Evolutionary conservation across 2,113 vertebrate genomes (phyloP).

Genomic region (Salvelinus alpinus): DNA sequence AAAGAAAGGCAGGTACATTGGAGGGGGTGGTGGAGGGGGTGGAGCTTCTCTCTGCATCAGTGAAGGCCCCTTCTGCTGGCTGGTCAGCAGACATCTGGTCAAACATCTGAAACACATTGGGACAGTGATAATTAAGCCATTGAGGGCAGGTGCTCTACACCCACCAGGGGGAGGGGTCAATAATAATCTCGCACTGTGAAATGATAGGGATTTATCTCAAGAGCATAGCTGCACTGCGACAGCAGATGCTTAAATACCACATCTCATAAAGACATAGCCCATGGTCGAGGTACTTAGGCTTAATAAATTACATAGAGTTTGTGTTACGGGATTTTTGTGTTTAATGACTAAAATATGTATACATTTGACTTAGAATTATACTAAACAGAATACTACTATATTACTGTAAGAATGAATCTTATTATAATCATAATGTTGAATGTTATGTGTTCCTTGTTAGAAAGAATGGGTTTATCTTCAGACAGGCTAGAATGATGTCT

Average conservation of each 20-base stretch:
- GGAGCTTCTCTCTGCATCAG: conserved; percentile 83
- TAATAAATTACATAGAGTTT: too few relatives aligned
- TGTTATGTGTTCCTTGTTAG: too few relatives aligned
- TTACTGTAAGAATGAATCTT: too few relatives aligned
- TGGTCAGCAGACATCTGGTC: conserved; percentile 87
- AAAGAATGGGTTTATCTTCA: too few relatives aligned
- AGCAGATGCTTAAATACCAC: background rate
- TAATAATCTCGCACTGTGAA: background rate
- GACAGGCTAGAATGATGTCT: too few relatives aligned
- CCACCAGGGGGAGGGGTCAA: background rate
- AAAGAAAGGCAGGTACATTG: conserved; percentile 70
- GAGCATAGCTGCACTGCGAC: background rate
- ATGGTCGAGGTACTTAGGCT: too few relatives aligned
- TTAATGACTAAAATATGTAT: too few relatives aligned
- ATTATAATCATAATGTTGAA: too few relatives aligned
- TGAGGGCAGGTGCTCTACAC: background rate
- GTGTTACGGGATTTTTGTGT: too few relatives aligned
- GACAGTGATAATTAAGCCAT: background rate
- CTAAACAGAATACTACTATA: too few relatives aligned
- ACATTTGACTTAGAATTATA: too few relatives aligned
- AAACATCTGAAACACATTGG: conserved; percentile 76
- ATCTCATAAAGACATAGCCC: too few relatives aligned
- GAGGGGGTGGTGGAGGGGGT: conserved; percentile 87
- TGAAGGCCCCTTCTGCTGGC: conserved; percentile 78
- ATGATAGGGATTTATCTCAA: background rate